Evolutionary conservation across 1,140 invertebrate genomes (phyloP).

Genomic region (Elymnias hypermnestra): DNA sequence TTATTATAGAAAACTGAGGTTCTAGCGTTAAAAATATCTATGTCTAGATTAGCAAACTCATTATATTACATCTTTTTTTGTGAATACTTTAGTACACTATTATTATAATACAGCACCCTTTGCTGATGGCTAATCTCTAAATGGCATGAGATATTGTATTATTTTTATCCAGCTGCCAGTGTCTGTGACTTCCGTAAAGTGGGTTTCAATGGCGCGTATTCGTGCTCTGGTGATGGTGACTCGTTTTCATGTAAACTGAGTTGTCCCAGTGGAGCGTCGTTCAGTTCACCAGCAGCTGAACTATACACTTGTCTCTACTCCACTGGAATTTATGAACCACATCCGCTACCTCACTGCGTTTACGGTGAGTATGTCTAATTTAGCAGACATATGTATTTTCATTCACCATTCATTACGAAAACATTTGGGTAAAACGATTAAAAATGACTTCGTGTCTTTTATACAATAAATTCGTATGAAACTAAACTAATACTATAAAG

Average conservation of each 20-base stretch:
- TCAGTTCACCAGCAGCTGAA: conserved; percentile 78
- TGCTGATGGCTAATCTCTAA: too few relatives aligned
- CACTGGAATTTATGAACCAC: conserved; percentile 81
- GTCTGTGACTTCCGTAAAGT: conserved; percentile 79
- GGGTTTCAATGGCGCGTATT: conserved; percentile 85
- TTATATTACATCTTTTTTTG: too few relatives aligned
- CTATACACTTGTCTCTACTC: conserved; percentile 83
- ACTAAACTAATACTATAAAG: too few relatives aligned
- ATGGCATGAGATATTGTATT: too few relatives aligned
- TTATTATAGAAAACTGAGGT: too few relatives aligned
- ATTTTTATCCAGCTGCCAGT: conserved; percentile 78
- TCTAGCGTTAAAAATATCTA: too few relatives aligned
- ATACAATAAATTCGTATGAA: too few relatives aligned
- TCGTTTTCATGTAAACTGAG: conserved; percentile 79
- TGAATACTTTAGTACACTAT: too few relatives aligned
- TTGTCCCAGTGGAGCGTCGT: conserved; percentile 80
- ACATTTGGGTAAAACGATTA: too few relatives aligned
- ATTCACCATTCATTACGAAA: neutral
- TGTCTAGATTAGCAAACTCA: too few relatives aligned
- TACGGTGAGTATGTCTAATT: conserved; percentile 75
- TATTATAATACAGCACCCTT: too few relatives aligned
- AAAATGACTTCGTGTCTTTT: too few relatives aligned
- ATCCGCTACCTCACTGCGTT: conserved; percentile 84
- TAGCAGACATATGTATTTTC: neutral
- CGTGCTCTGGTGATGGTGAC: conserved; percentile 79